Conservation (phyloP, 2,888 invertebrate species). For the Ecliptopera silaceata region DNA sequence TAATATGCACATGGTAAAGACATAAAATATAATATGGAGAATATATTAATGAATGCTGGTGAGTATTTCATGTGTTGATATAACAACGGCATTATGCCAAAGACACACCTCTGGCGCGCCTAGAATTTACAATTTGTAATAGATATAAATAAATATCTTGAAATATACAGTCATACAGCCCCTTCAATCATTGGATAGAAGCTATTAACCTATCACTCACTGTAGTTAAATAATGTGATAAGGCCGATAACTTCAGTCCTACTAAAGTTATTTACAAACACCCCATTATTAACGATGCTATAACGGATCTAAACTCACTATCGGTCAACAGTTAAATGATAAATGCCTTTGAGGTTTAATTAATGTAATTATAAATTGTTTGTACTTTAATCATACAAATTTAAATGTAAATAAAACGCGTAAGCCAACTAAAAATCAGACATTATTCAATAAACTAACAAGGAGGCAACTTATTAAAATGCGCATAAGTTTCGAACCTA, state of each 20-base stretch:
- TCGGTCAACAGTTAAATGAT: background rate
- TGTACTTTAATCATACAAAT: background rate
- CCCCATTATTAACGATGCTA: background rate
- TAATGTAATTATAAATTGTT: no score
- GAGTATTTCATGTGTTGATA: slow-evolving; percentile 17
- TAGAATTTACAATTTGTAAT: slow-evolving; percentile 7
- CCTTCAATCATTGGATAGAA: no score
- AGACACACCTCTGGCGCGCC: slow-evolving; percentile 45
- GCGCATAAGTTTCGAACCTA: background rate
- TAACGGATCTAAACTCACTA: background rate
- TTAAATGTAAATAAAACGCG: no score
- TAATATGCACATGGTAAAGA: background rate
- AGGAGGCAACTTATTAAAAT: background rate
- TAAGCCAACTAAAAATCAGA: no score
- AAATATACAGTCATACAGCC: no score
- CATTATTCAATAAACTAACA: no score
- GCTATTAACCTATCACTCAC: background rate
- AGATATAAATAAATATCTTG: background rate
- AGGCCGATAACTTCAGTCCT: background rate
- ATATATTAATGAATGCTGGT: slow-evolving; percentile 9
- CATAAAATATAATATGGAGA: slow-evolving; percentile 3
- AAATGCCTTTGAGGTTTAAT: background rate
- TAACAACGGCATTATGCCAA: background rate
- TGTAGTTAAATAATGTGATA: background rate
- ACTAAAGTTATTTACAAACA: background rate